Percentiles rank a stretch among this genome's conserved stretches.
Conservation (phyloP, 2,113 vertebrate species). For the Kobus ellipsiprymnus region DNA sequence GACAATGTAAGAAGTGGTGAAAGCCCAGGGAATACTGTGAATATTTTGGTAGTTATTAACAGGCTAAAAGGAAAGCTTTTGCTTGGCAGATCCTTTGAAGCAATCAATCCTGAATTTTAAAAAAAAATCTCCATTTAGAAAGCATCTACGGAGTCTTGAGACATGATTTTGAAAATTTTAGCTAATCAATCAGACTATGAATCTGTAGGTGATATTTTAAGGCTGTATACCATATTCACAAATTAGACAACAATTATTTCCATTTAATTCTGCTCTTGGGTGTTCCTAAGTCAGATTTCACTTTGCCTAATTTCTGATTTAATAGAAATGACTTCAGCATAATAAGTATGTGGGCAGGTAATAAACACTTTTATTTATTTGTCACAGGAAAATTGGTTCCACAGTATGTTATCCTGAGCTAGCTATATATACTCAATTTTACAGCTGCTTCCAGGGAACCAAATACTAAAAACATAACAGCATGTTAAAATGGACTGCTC, state of each 20-base stretch:
- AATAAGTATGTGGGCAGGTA: neutral
- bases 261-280: neutral
- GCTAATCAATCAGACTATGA: slow-evolving; percentile 4
- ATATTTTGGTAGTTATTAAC: slow-evolving; percentile 60
- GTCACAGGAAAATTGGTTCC: neutral
- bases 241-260: neutral
- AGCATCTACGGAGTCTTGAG: neutral
- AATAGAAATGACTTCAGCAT: slow-evolving; percentile 6
- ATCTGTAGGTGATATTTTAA: slow-evolving; percentile 33
- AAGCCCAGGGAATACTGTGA: slow-evolving; percentile 37
- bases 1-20: neutral
- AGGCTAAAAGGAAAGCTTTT: slow-evolving; percentile 45
- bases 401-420: neutral
- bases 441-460: neutral
- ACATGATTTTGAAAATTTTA: slow-evolving; percentile 18
- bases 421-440: neutral
- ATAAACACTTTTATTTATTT: slow-evolving; percentile 19
- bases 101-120: neutral
- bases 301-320: slow-evolving; percentile 50
- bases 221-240: neutral
- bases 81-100: neutral
- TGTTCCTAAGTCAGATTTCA: slow-evolving; percentile 38
- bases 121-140: neutral
- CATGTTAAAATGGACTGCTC: slow-evolving; percentile 28
- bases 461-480: neutral